Conservation (phyloP, 1,140 invertebrate genomes). For the Akabosia matsudoensis region DNA sequence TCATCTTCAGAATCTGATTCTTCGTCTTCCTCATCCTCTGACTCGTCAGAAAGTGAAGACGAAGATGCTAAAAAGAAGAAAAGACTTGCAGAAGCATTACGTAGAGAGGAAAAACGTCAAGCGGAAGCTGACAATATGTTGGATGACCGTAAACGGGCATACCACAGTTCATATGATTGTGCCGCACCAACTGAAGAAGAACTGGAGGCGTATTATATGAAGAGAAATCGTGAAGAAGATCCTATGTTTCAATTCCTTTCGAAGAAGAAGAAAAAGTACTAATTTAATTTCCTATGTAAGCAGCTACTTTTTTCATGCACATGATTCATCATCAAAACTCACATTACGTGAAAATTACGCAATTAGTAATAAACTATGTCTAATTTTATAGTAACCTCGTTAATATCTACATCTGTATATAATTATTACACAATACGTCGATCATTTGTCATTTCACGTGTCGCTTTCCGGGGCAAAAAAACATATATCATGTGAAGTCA, state of each 20-base stretch:
- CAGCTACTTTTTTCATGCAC: too few species aligned
- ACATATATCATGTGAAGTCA: too few species aligned
- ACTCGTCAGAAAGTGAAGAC: constrained; percentile 45
- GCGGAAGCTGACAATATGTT: constrained; percentile 64
- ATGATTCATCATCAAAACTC: too few species aligned
- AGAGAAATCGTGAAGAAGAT: constrained; percentile 78
- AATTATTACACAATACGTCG: too few species aligned
- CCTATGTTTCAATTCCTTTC: constrained; percentile 67
- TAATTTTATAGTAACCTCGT: too few species aligned
- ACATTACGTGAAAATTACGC: too few species aligned
- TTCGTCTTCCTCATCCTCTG: constrained; percentile 10
- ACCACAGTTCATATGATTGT: constrained; percentile 82
- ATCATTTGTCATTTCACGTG: too few species aligned
- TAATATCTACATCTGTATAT: too few species aligned
- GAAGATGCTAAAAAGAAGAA: constrained; percentile 52
- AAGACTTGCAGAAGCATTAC: constrained; percentile 56
- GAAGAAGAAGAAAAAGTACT: constrained; percentile 26
- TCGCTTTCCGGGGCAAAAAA: too few species aligned
- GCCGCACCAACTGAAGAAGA: constrained; percentile 85
- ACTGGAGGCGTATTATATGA: constrained; percentile 89
- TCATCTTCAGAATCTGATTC: constrained; percentile 25
- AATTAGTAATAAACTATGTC: too few species aligned
- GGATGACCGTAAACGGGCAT: constrained; percentile 86
- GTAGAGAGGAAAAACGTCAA: constrained; percentile 63
- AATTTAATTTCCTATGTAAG: too few species aligned